Conservation (phyloP, 1,140 invertebrate genomes). For the Achatina immaculata region DNA sequence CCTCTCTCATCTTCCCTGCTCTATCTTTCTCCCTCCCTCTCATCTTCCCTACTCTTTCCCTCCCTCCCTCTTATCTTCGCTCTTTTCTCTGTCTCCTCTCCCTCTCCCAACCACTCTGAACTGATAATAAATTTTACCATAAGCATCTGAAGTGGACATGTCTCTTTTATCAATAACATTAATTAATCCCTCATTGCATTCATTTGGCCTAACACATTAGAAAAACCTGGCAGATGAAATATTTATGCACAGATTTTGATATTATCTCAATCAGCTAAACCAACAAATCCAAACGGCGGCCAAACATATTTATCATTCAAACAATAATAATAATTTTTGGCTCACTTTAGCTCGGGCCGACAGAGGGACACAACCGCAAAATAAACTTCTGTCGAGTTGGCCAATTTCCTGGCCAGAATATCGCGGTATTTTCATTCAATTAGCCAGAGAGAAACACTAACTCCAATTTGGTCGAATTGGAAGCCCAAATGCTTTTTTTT, state of each 20-base stretch:
- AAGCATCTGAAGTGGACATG: not conserved
- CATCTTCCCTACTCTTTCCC: not conserved
- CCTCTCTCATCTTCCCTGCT: not conserved
- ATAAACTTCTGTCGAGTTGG: slow-evolving; percentile 29
- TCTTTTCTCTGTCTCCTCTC: not conserved
- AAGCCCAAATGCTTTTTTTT: not conserved
- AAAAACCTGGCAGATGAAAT: not conserved
- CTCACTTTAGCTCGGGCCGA: not conserved
- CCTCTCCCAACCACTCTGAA: not conserved
- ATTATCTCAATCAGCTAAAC: slow-evolving; percentile 11
- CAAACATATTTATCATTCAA: not conserved
- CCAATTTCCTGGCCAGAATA: slow-evolving; percentile 16
- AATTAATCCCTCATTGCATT: not conserved
- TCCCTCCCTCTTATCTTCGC: not conserved
- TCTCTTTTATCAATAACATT: not conserved
- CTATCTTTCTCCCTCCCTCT: not conserved
- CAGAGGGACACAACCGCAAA: not conserved
- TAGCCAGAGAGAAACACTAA: not conserved
- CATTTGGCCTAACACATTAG: not conserved
- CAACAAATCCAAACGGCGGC: not conserved
- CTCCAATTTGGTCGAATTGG: slow-evolving; percentile 11
- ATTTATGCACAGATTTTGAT: not conserved
- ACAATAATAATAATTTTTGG: slow-evolving; percentile 25
- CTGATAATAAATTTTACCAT: not conserved
- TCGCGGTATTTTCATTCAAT: slow-evolving; percentile 31